phyloP scores from a whole-genome alignment of 2,888 invertebrate species.

The Germaria angustata region DNA sequence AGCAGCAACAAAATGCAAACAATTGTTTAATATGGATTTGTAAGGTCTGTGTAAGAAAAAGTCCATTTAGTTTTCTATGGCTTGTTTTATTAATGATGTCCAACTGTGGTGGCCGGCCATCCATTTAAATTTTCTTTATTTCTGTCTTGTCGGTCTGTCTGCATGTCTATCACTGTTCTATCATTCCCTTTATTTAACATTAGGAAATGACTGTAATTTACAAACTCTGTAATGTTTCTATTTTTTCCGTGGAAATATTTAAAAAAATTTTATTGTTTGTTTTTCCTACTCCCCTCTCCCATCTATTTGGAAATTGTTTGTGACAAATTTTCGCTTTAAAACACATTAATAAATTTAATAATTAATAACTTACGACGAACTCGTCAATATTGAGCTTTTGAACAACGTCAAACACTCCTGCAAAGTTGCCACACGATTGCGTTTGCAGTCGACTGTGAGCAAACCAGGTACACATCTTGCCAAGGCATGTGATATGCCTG shows the following conservation, averaged over 20 bases:
- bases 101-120: conserved; percentile 12
- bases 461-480: too few species aligned
- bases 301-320: too few species aligned
- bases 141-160: not conserved
- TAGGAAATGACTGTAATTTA: conserved; percentile 14
- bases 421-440: too few species aligned
- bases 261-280: too few species aligned
- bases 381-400: too few species aligned
- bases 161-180: not conserved
- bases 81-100: conserved; percentile 34
- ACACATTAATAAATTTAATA: conserved; percentile 21
- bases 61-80: not conserved
- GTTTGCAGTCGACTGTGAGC: too few species aligned
- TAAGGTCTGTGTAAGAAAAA: not conserved
- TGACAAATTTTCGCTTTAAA: conserved; percentile 44
- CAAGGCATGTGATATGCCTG: too few species aligned
- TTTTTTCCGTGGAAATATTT: too few species aligned
- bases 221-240: not conserved
- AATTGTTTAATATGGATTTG: conserved; percentile 46
- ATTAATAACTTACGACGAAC: too few species aligned
- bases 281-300: too few species aligned
- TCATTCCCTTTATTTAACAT: not conserved
- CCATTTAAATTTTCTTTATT: not conserved
- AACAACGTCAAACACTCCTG: too few species aligned
- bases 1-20: conserved; percentile 26